phyloP scores from a whole-genome alignment of 1,140 invertebrate species.

The Lordiphosa mommai region DNA sequence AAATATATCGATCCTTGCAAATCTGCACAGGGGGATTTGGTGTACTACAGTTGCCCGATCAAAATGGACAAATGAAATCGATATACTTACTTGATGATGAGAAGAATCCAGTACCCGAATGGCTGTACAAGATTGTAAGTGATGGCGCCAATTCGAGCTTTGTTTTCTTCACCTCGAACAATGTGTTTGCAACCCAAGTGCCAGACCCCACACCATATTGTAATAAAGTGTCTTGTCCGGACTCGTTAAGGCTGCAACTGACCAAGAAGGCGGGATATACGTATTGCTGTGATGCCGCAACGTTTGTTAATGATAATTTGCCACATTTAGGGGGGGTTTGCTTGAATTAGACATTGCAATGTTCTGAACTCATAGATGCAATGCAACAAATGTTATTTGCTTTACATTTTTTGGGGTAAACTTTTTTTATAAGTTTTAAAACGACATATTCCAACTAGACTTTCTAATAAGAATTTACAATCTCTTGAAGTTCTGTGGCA shows the following conservation, averaged over 20 bases:
- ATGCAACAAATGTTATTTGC: no score
- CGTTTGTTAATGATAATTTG: conserved; percentile 8
- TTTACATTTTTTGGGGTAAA: no score
- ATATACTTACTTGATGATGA: conserved; percentile 8
- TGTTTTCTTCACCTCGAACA: conserved; percentile 29
- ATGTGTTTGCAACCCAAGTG: background rate
- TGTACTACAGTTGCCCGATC: conserved; percentile 7
- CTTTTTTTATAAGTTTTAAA: no score
- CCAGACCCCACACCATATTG: background rate
- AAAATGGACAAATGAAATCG: background rate
- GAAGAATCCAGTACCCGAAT: conserved; percentile 23
- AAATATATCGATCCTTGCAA: conserved; percentile 3
- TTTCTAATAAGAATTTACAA: no score
- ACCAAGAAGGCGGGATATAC: conserved; percentile 4
- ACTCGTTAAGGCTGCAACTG: background rate
- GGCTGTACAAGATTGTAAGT: conserved; percentile 31
- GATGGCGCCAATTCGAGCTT: background rate
- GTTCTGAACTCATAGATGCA: no score
- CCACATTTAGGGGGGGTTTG: conserved; percentile 13
- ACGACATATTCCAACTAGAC: no score
- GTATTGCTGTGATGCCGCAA: conserved; percentile 20
- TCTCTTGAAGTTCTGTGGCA: no score
- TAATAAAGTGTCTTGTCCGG: background rate
- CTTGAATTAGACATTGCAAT: no score
- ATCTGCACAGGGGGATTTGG: no score